These are phyloP conservation scores for Drosophila flavopinicola DNA, from an alignment of 2,888 invertebrate species.

Conservation along the genomic window DNA sequence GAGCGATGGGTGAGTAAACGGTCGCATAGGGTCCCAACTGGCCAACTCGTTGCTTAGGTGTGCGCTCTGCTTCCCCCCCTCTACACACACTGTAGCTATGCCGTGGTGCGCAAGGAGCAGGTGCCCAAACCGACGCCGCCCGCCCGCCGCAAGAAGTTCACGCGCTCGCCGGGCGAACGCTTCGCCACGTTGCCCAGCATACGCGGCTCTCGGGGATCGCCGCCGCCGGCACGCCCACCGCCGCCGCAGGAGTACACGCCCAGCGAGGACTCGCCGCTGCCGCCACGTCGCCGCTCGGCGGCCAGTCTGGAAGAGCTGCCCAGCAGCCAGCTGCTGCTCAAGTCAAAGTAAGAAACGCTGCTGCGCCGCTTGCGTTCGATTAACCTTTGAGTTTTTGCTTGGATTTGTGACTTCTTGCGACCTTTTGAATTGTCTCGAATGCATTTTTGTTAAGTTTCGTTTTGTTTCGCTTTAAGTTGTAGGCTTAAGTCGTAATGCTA, in stretches of 20 bases:
- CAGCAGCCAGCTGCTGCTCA: slow-evolving; percentile 50
- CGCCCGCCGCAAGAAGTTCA: slow-evolving; percentile 86
- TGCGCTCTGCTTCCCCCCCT: slow-evolving; percentile 48
- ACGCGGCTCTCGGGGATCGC: slow-evolving; percentile 81
- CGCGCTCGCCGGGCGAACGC: slow-evolving; percentile 86
- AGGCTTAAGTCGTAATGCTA: slow-evolving; percentile 47
- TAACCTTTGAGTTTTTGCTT: slow-evolving; percentile 20
- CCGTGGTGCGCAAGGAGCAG: slow-evolving; percentile 90
- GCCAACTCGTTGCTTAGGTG: slow-evolving; percentile 48
- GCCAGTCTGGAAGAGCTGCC: slow-evolving; percentile 85
- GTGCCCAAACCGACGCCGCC: slow-evolving; percentile 88
- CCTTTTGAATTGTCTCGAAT: slow-evolving; percentile 65
- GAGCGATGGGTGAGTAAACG: slow-evolving; percentile 82
- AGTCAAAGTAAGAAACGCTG: slow-evolving; percentile 77
- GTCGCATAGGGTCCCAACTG: slow-evolving; percentile 37
- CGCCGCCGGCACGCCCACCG: slow-evolving; percentile 86
- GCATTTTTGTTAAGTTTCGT: slow-evolving; percentile 63
- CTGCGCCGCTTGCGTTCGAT: slow-evolving; percentile 81
- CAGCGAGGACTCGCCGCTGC: slow-evolving; percentile 83
- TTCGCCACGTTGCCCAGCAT: slow-evolving; percentile 89
- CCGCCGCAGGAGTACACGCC: slow-evolving; percentile 88
- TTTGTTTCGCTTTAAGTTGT: slow-evolving; percentile 52
- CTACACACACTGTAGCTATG: slow-evolving; percentile 87
- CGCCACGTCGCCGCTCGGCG: slow-evolving; percentile 87
- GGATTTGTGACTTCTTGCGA: slow-evolving; percentile 54